phyloP scores from a whole-genome alignment of 2,797 vertebrate genomes.

The Carduelis carduelis region DNA sequence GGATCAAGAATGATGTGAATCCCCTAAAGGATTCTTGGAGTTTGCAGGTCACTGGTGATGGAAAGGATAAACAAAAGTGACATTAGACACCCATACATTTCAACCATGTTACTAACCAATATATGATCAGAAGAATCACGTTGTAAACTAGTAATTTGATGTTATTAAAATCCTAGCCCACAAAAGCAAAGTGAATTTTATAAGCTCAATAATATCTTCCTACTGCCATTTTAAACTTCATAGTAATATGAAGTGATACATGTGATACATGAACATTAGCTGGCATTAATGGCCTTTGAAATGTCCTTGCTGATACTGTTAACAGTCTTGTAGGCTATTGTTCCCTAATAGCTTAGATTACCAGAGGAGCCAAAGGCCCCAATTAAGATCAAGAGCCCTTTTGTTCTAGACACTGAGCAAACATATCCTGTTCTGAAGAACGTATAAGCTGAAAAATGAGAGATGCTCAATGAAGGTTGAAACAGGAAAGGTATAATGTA shows the following conservation, averaged over 20 bases:
- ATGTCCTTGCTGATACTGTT: neutral
- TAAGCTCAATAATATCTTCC: neutral
- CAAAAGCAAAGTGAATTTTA: neutral
- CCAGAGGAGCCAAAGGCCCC: neutral
- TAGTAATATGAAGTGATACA: neutral
- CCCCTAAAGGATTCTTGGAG: neutral
- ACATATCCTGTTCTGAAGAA: neutral
- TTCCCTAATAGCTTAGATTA: neutral
- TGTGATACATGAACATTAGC: neutral
- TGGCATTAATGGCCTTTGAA: neutral
- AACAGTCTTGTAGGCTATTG: neutral
- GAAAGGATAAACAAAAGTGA: constrained; percentile 24
- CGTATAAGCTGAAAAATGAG: neutral
- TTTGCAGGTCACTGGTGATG: constrained; percentile 22
- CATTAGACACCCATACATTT: neutral
- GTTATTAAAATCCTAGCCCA: neutral
- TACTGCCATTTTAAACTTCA: neutral
- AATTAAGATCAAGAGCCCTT: neutral
- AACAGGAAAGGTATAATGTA: neutral
- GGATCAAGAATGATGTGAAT: neutral
- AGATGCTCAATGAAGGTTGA: neutral
- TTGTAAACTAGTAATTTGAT: neutral
- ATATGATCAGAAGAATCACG: neutral
- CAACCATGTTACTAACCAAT: neutral
- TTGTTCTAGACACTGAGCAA: neutral